phyloP scores from a whole-genome alignment of 2,888 invertebrate genomes.

The Orchesella flavescens region DNA sequence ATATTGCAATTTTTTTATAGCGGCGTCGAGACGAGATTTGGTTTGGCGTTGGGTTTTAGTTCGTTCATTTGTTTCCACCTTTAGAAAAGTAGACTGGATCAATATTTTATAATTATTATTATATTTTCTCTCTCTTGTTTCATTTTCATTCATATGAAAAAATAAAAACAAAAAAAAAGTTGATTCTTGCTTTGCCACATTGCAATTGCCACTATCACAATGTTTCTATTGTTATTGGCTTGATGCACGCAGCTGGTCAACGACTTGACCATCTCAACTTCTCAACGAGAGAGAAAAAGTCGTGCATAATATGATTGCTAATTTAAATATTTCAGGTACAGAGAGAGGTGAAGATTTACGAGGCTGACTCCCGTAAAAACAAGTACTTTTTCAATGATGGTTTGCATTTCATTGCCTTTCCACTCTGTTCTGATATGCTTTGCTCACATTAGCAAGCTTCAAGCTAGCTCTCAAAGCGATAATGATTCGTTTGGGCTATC shows the following conservation, averaged over 20 bases:
- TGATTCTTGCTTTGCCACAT: conserved; percentile 5
- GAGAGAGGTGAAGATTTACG: conserved; percentile 44
- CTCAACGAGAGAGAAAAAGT: not conserved
- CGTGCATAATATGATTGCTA: conserved; percentile 20
- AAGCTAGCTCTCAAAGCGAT: no score
- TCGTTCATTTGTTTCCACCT: conserved; percentile 10
- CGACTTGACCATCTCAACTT: conserved; percentile 52
- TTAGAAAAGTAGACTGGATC: conserved; percentile 50
- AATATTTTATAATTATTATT: conserved; percentile 51
- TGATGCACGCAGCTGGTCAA: conserved; percentile 20
- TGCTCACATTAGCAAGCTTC: no score
- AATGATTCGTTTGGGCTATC: no score
- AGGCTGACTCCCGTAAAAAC: conserved; percentile 7
- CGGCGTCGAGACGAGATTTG: no score
- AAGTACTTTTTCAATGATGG: no score
- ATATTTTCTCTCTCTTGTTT: conserved; percentile 3
- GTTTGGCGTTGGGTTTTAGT: no score
- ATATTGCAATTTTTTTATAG: no score
- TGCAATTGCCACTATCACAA: not conserved
- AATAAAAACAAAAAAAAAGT: conserved; percentile 29
- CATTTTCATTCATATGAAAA: conserved; percentile 39
- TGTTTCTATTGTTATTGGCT: not conserved
- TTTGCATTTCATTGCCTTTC: no score
- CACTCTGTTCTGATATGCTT: no score
- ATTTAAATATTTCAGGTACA: conserved; percentile 54